Percentiles rank a stretch among this genome's conserved stretches.
Conservation (phyloP, 2,797 vertebrate species). For the Tapirus indicus region DNA sequence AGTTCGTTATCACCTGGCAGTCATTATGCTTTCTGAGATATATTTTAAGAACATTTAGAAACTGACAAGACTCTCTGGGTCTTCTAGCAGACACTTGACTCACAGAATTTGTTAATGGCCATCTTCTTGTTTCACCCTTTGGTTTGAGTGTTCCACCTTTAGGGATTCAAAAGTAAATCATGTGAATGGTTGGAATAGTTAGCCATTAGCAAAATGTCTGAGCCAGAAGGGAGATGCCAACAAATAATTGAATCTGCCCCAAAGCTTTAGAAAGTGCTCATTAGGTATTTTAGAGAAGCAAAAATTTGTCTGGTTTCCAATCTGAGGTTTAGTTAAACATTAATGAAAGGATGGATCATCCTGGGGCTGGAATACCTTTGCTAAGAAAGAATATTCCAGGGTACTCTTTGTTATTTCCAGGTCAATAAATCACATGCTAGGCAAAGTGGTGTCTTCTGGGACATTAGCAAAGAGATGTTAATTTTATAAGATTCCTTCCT, state of each 20-base stretch:
- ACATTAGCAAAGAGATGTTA: neutral
- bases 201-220: neutral
- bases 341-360: neutral
- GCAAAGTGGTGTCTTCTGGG: neutral
- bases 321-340: neutral
- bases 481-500: neutral
- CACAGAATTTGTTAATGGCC: neutral
- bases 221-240: neutral
- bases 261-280: neutral
- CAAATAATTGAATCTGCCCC: neutral
- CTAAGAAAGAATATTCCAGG: neutral
- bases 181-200: neutral
- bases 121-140: neutral
- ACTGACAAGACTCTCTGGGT: neutral
- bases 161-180: neutral
- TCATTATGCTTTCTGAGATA: neutral
- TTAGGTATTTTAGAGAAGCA: neutral
- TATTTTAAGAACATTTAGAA: neutral
- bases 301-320: neutral
- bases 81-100: neutral
- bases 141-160: neutral
- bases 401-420: neutral
- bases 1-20: neutral
- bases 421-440: neutral
- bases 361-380: neutral